Percentiles rank a stretch among this genome's conserved stretches.
Evolutionary conservation across 2,888 invertebrate species (phyloP).

Genomic region (Poecilus cupreus): DNA sequence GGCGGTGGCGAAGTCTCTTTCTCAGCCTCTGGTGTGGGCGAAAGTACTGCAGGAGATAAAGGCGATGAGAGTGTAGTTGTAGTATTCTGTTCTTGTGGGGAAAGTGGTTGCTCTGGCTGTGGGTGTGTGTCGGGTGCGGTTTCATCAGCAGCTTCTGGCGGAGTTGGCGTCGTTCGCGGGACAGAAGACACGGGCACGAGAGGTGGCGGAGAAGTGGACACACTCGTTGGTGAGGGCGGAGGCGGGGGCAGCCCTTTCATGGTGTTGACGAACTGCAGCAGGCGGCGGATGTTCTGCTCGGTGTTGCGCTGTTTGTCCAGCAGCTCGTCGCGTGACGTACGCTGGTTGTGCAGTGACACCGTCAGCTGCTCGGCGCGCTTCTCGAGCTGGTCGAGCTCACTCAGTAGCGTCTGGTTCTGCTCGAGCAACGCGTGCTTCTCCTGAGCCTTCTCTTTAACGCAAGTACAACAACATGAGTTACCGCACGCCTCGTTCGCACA

Average conservation of each 20-base stretch:
- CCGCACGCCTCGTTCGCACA: not conserved
- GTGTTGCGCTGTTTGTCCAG: slow-evolving; percentile 67
- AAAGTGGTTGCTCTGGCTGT: not conserved
- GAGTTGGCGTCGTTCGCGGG: not conserved
- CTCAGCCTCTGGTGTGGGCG: not conserved
- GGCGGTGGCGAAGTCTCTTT: slow-evolving; percentile 5
- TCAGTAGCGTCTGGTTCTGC: slow-evolving; percentile 69
- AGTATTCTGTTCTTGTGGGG: not conserved
- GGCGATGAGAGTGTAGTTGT: not conserved
- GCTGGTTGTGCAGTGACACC: slow-evolving; percentile 70
- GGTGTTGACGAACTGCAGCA: slow-evolving; percentile 69
- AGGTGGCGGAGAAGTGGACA: slow-evolving; percentile 21
- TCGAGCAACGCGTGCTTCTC: slow-evolving; percentile 70
- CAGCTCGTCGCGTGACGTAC: slow-evolving; percentile 69
- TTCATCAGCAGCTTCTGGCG: too few relatives aligned
- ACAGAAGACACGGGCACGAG: not conserved
- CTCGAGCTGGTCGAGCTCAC: slow-evolving; percentile 71
- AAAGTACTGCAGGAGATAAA: not conserved
- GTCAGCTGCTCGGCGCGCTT: slow-evolving; percentile 71
- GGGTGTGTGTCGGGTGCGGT: too few relatives aligned
- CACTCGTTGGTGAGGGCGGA: not conserved
- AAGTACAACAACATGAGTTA: slow-evolving; percentile 35
- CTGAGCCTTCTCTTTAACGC: slow-evolving; percentile 70
- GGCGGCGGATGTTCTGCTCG: slow-evolving; percentile 70
- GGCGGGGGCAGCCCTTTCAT: slow-evolving; percentile 64